Conservation (phyloP, 2,797 vertebrate genomes). For the Oophaga sylvatica region DNA sequence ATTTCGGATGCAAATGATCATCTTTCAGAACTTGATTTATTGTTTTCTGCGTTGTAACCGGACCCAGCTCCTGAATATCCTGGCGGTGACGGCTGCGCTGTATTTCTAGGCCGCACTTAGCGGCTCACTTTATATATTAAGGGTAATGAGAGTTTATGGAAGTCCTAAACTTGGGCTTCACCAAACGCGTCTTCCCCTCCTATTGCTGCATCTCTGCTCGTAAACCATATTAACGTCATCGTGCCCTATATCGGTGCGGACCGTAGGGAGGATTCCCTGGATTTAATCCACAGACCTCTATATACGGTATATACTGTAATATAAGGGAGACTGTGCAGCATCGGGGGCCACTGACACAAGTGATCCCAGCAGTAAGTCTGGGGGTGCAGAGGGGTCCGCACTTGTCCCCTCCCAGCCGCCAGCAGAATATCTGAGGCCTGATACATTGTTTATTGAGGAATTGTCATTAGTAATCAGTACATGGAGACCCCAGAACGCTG, state of each 20-base stretch:
- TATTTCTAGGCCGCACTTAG: background rate
- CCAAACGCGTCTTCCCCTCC: background rate
- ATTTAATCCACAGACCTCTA: background rate
- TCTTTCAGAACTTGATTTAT: constrained; percentile 19
- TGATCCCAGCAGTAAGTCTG: too few relatives aligned
- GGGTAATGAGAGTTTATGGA: constrained; percentile 19
- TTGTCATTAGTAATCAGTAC: too few relatives aligned
- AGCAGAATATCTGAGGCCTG: too few relatives aligned
- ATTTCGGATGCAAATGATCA: background rate
- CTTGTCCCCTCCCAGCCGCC: too few relatives aligned
- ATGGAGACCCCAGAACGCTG: too few relatives aligned
- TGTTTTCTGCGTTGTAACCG: background rate
- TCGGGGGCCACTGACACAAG: too few relatives aligned
- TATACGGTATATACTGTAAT: too few relatives aligned
- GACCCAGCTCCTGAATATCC: background rate
- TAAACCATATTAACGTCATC: background rate
- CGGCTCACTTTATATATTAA: constrained; percentile 10
- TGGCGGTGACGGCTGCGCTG: background rate
- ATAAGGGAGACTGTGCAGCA: too few relatives aligned
- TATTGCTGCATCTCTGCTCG: background rate
- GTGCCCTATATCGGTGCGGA: background rate
- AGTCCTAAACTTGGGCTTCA: background rate
- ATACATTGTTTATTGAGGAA: too few relatives aligned
- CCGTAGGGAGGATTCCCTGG: background rate
- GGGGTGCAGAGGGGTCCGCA: too few relatives aligned